Evolutionary conservation across 2,888 invertebrate species (phyloP).

Genomic region (Arenicola marina): DNA sequence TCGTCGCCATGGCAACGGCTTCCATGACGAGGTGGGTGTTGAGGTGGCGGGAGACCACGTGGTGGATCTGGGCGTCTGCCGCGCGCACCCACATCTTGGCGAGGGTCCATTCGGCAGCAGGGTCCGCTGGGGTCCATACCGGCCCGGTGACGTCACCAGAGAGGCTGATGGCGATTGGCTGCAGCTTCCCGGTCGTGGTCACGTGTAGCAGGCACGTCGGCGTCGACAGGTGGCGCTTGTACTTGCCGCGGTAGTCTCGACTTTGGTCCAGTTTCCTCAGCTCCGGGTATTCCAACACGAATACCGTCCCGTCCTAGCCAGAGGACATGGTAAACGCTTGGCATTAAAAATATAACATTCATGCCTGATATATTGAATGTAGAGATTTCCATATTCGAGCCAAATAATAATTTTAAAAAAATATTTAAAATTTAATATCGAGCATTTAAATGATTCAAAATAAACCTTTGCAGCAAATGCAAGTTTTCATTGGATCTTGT

Average conservation of each 20-base stretch:
- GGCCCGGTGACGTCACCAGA: neutral
- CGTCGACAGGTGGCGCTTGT: constrained; percentile 11
- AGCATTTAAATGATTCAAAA: too few relatives aligned
- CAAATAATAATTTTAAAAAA: too few relatives aligned
- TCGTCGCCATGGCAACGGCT: constrained; percentile 23
- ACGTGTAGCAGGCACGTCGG: constrained; percentile 28
- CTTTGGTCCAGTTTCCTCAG: constrained; percentile 10
- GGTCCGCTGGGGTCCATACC: constrained; percentile 19
- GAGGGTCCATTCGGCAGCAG: constrained; percentile 22
- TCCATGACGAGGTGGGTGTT: constrained; percentile 21
- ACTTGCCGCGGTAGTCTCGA: constrained; percentile 10
- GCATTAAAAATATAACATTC: too few relatives aligned
- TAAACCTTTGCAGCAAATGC: too few relatives aligned
- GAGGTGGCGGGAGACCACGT: constrained; percentile 20
- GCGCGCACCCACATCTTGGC: constrained; percentile 33
- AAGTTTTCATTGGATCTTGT: too few relatives aligned
- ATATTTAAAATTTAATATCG: too few relatives aligned
- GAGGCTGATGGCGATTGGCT: constrained; percentile 24
- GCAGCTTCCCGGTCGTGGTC: constrained; percentile 2
- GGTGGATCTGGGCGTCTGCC: constrained; percentile 34
- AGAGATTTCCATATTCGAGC: too few relatives aligned
- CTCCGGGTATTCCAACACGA: constrained; percentile 25
- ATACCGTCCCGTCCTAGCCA: constrained; percentile 21
- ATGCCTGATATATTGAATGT: too few relatives aligned
- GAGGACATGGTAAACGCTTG: too few relatives aligned